phyloP scores from a whole-genome alignment of 2,888 invertebrate genomes.

The Lepeophtheirus nordmannii region DNA sequence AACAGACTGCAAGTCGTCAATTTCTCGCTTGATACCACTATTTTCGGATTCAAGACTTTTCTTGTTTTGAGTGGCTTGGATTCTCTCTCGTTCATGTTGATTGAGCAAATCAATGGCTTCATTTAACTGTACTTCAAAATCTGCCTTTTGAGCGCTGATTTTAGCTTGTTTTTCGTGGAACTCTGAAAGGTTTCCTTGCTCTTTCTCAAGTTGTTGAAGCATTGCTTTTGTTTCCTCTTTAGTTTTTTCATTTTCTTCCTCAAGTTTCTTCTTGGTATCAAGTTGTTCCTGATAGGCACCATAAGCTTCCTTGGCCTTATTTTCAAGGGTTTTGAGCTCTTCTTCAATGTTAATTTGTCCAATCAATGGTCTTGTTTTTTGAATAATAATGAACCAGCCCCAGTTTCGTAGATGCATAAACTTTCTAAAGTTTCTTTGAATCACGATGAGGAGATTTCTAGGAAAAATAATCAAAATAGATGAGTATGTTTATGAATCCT shows the following conservation, averaged over 20 bases:
- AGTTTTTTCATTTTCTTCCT: constrained; percentile 78
- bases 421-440: constrained; percentile 76
- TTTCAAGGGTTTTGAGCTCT: constrained; percentile 63
- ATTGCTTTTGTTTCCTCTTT: constrained; percentile 86
- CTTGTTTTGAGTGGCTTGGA: constrained; percentile 42
- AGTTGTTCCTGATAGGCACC: constrained; percentile 86
- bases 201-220: constrained; percentile 71
- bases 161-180: constrained; percentile 85
- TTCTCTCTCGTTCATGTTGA: constrained; percentile 39
- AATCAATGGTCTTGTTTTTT: constrained; percentile 97
- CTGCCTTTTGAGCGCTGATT: constrained; percentile 84
- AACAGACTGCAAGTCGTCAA: constrained; percentile 26
- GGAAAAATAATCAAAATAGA: too few relatives aligned
- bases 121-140: constrained; percentile 77
- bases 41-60: constrained; percentile 43
- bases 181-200: constrained; percentile 79
- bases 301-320: constrained; percentile 86
- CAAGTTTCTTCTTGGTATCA: constrained; percentile 90
- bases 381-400: constrained; percentile 99
- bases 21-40: constrained; percentile 78
- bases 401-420: constrained; percentile 97
- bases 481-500: too few relatives aligned
- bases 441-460: neutral
- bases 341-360: constrained; percentile 97
- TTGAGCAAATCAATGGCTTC: constrained; percentile 39